These are phyloP conservation scores for Caenorhabditis elegans DNA, from an alignment of 1,140 invertebrate species.

Conservation along the genomic window DNA sequence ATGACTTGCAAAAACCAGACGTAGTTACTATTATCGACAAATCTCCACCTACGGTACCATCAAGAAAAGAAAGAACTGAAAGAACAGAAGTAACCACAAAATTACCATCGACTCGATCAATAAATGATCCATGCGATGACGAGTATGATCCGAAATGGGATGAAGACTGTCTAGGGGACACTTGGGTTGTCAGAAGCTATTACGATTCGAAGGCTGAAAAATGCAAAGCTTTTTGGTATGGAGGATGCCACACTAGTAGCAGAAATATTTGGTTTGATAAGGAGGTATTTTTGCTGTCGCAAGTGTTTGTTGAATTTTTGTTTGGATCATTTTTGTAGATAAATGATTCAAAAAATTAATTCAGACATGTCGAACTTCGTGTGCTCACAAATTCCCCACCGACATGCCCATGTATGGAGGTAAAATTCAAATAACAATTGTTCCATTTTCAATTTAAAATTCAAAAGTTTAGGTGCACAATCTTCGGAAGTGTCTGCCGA, in stretches of 20 bases:
- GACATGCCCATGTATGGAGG: background rate
- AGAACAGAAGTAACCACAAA: background rate
- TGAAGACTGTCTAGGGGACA: constrained; percentile 14
- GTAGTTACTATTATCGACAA: background rate
- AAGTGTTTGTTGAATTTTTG: too few relatives aligned
- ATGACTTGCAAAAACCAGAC: background rate
- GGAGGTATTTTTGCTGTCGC: background rate
- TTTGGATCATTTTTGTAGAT: too few relatives aligned
- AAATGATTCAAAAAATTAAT: too few relatives aligned
- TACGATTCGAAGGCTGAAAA: constrained; percentile 13
- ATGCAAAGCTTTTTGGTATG: constrained; percentile 36
- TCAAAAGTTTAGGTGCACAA: too few relatives aligned
- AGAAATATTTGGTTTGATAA: constrained; percentile 42
- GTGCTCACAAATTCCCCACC: constrained; percentile 30
- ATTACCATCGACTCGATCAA: background rate
- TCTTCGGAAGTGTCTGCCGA: too few relatives aligned
- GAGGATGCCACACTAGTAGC: constrained; percentile 20
- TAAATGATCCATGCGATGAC: constrained; percentile 50
- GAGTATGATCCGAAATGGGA: constrained; percentile 53
- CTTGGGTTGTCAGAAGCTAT: constrained; percentile 32
- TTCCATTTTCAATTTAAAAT: background rate
- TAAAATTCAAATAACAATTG: background rate
- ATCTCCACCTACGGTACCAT: background rate
- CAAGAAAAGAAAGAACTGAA: background rate
- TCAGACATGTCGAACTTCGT: constrained; percentile 12